phyloP scores from a whole-genome alignment of 2,113 vertebrate genomes.

The Myiagra hebetior region DNA sequence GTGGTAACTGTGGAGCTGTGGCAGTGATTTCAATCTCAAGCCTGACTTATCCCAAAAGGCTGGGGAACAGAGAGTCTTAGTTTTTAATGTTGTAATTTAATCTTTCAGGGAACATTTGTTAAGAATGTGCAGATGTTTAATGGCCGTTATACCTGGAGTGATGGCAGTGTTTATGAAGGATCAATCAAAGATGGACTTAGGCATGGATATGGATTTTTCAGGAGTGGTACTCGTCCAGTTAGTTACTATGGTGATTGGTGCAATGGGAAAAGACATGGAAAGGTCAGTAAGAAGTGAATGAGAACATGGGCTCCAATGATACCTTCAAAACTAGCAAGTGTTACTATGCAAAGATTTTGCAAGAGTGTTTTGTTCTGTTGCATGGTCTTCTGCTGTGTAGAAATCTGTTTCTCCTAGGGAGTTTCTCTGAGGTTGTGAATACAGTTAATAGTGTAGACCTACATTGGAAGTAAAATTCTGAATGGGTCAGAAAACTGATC shows the following conservation, averaged over 20 bases:
- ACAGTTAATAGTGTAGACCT: not conserved
- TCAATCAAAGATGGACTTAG: slow-evolving; percentile 75
- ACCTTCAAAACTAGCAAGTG: not conserved
- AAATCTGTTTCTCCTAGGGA: not conserved
- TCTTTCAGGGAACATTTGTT: slow-evolving; percentile 83
- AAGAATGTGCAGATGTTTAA: slow-evolving; percentile 77
- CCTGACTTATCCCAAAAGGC: not conserved
- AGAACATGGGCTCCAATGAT: not conserved
- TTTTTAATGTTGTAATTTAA: not conserved
- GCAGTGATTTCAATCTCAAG: not conserved
- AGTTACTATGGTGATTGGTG: slow-evolving; percentile 86
- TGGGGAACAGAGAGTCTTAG: not conserved
- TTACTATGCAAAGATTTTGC: not conserved
- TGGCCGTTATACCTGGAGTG: slow-evolving; percentile 82
- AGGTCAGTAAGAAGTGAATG: slow-evolving; percentile 69
- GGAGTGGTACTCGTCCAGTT: slow-evolving; percentile 52
- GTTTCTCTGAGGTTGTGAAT: not conserved
- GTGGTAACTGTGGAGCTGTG: not conserved
- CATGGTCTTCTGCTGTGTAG: fast-evolving
- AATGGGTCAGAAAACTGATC: not conserved
- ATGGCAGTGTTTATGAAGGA: slow-evolving; percentile 85
- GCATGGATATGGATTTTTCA: slow-evolving; percentile 83
- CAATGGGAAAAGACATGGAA: slow-evolving; percentile 83
- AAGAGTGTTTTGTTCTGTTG: not conserved
- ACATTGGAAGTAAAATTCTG: not conserved